Percentiles rank a stretch among this genome's conserved stretches.
Evolutionary conservation across 2,113 vertebrate genomes (phyloP).

Genomic region (Nothobranchius kuhntae): DNA sequence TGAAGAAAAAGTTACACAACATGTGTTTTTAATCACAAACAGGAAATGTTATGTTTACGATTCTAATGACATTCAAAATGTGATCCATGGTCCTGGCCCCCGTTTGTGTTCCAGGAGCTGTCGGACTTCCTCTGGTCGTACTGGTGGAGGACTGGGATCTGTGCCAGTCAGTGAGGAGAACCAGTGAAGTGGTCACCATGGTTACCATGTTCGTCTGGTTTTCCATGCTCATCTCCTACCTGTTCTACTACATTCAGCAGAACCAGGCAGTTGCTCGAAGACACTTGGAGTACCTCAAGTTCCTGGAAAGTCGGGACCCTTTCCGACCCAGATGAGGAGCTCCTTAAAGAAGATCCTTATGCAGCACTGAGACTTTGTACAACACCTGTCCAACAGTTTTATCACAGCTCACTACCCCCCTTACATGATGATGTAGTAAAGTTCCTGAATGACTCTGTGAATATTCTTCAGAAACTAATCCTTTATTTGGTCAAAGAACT

Average conservation of each 20-base stretch:
- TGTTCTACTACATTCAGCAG: slow-evolving; percentile 52
- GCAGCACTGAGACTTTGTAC: neutral
- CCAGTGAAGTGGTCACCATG: slow-evolving; percentile 53
- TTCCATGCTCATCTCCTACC: slow-evolving; percentile 48
- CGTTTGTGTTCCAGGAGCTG: slow-evolving; percentile 60
- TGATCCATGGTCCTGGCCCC: neutral
- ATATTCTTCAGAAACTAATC: too few relatives aligned
- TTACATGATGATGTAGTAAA: too few relatives aligned
- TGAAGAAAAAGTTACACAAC: neutral
- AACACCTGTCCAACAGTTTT: too few relatives aligned
- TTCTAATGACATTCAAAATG: neutral
- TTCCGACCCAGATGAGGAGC: neutral
- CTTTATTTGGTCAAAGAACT: neutral
- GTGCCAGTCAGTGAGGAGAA: slow-evolving; percentile 65
- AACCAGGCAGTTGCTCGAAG: slow-evolving; percentile 33
- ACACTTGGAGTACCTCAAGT: slow-evolving; percentile 56
- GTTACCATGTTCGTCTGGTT: slow-evolving; percentile 66
- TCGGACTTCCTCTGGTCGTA: slow-evolving; percentile 75
- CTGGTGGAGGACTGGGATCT: slow-evolving; percentile 79
- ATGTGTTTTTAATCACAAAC: neutral
- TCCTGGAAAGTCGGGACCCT: slow-evolving; percentile 29
- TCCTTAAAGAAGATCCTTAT: neutral
- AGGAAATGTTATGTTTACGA: neutral
- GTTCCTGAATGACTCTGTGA: too few relatives aligned
- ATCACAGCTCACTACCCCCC: too few relatives aligned